Conservation (phyloP, 2,888 invertebrate species). For the Ectropis crepuscularia region DNA sequence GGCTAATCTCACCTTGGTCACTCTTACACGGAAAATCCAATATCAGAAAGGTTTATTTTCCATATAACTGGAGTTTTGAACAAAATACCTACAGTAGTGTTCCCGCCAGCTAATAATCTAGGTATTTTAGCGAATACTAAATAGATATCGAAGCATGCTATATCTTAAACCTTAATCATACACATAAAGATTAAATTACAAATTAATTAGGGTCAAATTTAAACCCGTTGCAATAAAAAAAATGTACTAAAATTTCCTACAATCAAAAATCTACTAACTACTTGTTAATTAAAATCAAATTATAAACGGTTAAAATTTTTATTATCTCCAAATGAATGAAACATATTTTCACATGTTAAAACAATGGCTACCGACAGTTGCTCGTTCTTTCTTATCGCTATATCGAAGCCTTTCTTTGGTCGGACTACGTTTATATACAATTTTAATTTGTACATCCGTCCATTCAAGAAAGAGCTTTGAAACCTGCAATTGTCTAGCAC, state of each 20-base stretch:
- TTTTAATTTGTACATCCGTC: slow-evolving; percentile 69
- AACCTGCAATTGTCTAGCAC: slow-evolving; percentile 29
- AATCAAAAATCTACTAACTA: slow-evolving; percentile 34
- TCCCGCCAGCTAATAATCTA: no score
- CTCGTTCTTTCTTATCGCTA: slow-evolving; percentile 68
- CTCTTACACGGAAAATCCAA: no score
- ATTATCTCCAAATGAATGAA: slow-evolving; percentile 60
- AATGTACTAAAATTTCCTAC: slow-evolving; percentile 30
- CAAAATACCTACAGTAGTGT: no score
- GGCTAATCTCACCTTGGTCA: no score
- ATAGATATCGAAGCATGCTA: no score
- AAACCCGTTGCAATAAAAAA: no score
- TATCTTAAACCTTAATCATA: no score
- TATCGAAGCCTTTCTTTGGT: slow-evolving; percentile 77
- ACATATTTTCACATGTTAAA: slow-evolving; percentile 75
- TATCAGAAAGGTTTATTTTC: no score
- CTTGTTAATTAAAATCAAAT: slow-evolving; percentile 72
- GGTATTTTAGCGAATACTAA: no score
- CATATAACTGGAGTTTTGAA: no score
- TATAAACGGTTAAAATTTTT: slow-evolving; percentile 67
- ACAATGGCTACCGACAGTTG: slow-evolving; percentile 81
- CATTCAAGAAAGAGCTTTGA: slow-evolving; percentile 46
- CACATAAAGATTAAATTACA: no score
- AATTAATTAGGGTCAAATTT: no score
- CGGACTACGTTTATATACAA: slow-evolving; percentile 69